A percentile compares a stretch with the other conserved stretches of the same genome.
phyloP scores from a whole-genome alignment of 2,888 invertebrate genomes.

The Brachyptera risi region DNA sequence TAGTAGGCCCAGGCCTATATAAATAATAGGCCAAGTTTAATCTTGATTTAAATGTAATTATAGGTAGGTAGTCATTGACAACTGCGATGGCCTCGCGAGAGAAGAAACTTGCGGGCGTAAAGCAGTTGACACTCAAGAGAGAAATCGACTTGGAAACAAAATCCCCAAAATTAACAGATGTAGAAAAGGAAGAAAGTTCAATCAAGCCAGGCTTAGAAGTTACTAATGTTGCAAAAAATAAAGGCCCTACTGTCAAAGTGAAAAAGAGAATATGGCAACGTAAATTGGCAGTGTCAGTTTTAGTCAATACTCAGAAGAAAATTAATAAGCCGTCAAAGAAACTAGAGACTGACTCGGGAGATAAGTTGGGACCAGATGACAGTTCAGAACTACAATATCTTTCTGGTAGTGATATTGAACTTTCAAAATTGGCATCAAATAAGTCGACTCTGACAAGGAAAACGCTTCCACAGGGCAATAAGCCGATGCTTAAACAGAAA shows the following conservation, averaged over 20 bases:
- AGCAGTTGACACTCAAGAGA: slow-evolving; percentile 33
- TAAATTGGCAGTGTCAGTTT: background rate
- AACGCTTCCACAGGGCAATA: no score
- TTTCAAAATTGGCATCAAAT: no score
- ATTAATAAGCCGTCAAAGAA: background rate
- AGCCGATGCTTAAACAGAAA: no score
- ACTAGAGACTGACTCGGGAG: no score
- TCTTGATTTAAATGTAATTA: no score
- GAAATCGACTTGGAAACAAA: slow-evolving; percentile 20
- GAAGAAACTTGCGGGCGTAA: slow-evolving; percentile 42
- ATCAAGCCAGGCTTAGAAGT: background rate
- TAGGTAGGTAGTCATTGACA: slow-evolving; percentile 34
- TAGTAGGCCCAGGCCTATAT: no score
- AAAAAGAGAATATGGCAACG: background rate
- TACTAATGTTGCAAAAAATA: background rate
- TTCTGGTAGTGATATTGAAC: no score
- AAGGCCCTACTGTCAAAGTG: background rate
- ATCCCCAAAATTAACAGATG: slow-evolving; percentile 4
- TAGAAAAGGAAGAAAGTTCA: background rate
- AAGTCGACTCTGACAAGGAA: no score
- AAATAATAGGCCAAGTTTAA: no score
- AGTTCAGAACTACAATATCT: no score
- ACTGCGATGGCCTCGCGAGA: slow-evolving; percentile 48
- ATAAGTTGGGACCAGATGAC: no score
- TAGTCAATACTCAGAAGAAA: background rate